Evolutionary conservation across 2,888 invertebrate genomes (phyloP), one percentile per base, ranked within the genome.

Genomic region (Monopis laevigella): DNA sequence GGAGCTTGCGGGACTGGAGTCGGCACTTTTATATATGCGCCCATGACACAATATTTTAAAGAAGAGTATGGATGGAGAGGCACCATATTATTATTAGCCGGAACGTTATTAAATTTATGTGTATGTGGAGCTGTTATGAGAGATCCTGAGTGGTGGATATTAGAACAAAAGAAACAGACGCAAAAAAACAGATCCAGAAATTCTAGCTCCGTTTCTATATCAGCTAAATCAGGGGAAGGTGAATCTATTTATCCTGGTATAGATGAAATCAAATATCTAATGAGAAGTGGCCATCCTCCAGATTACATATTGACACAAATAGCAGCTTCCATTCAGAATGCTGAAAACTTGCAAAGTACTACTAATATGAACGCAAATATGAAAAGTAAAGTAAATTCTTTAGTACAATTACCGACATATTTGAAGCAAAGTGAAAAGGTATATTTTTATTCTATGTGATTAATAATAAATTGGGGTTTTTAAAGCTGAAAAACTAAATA

Each of bases 1-100:
- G 92, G 93, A 1, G 93, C 93, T 0, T 92, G 93, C 52, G 95
- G 95, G 4, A 93, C 93, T 0, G 94, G 94, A 0, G 88, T 93
- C 36, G 95, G 95, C 8, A 96, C 95, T 0, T 92, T 94, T 55
- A 72, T 94, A 1, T 93, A 93, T 59, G 92, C 94, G 5, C 93
- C 93, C 0, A 84, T 94, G 72, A 93, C 93, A 0, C 88, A 89
- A 46, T 89, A 84, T 62, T 85, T 92, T 44, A 85, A 93, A 28
- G 83, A 86, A 44, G 85, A 88, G 50, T 94, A 85, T 58, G 90
- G 90, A n/a, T 95, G 94, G 94, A 83, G 92, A 45, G 93, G 92
- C 8, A 88, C 92, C 1, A 88, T 90, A 11, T 67, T 93, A 0
- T 73, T 94, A 17, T 67, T 95, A n/a, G 88, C 92, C 1, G 94